Conservation (phyloP, 2,797 vertebrate species). For the Heliangelus exortis region DNA sequence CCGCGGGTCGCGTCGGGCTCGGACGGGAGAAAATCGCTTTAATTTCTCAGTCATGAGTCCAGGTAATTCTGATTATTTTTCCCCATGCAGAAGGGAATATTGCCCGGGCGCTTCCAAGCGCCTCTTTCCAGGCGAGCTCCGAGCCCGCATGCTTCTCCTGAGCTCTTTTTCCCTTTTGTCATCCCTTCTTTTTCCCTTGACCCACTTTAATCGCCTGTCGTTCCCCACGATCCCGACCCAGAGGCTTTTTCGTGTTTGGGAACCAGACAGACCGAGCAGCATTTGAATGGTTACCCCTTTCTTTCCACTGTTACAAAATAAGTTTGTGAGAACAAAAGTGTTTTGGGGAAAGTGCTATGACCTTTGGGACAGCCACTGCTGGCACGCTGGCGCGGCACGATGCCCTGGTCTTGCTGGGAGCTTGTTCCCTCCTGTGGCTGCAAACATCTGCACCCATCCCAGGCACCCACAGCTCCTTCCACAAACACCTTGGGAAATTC, state of each 20-base stretch:
- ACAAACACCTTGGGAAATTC: background rate
- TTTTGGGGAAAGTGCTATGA: background rate
- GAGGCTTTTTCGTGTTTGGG: background rate
- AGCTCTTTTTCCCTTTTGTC: background rate
- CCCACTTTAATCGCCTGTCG: background rate
- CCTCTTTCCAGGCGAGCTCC: background rate
- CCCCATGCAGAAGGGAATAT: background rate
- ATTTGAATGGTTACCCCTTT: background rate
- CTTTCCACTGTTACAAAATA: background rate
- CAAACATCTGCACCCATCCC: background rate
- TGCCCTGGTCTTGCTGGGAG: background rate
- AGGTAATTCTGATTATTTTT: background rate
- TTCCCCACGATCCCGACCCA: background rate
- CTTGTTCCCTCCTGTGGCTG: background rate
- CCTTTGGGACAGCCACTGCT: background rate
- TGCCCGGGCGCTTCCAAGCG: background rate
- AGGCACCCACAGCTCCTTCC: background rate
- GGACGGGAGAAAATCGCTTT: background rate
- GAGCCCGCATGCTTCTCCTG: background rate
- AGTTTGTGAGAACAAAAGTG: background rate
- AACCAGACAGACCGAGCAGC: rapidly evolving
- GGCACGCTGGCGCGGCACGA: rapidly evolving
- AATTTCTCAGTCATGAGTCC: background rate
- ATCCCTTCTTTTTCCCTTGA: background rate
- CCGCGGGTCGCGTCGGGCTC: background rate